Conservation (phyloP, 2,888 invertebrate species). For the Digitonthophagus gazella region DNA sequence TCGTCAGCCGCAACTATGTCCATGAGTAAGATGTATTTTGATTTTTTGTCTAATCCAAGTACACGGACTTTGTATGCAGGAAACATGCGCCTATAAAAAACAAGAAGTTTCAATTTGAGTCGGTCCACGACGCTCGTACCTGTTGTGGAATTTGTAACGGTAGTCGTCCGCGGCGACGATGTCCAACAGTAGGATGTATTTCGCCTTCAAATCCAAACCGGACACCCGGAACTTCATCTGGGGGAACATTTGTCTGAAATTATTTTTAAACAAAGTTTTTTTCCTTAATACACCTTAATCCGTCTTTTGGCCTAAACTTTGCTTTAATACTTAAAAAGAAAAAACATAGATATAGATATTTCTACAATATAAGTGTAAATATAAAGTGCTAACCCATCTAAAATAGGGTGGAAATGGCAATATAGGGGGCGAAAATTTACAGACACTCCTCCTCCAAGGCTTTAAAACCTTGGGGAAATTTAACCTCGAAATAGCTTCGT, state of each 20-base stretch:
- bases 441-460: too few species aligned
- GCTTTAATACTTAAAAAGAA: too few species aligned
- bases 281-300: too few species aligned
- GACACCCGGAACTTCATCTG: constrained; percentile 99
- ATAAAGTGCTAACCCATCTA: too few species aligned
- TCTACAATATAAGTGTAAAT: too few species aligned
- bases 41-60: constrained; percentile 94
- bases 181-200: constrained; percentile 98
- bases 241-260: constrained; percentile 99
- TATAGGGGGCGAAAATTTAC: too few species aligned
- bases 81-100: constrained; percentile 92
- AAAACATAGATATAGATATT: too few species aligned
- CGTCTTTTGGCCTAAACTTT: too few species aligned
- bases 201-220: constrained; percentile 97
- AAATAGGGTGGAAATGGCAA: too few species aligned
- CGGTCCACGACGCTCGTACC: constrained; percentile 53
- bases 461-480: neutral
- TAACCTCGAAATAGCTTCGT: neutral
- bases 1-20: constrained; percentile 97
- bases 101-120: constrained; percentile 14
- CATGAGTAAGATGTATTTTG: constrained; percentile 96
- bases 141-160: constrained; percentile 97
- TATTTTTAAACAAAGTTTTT: constrained; percentile 12
- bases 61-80: constrained; percentile 97
- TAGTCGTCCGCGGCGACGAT: constrained; percentile 99